Evolutionary conservation across 2,797 vertebrate species (phyloP).

Genomic region (Lophius americanus): DNA sequence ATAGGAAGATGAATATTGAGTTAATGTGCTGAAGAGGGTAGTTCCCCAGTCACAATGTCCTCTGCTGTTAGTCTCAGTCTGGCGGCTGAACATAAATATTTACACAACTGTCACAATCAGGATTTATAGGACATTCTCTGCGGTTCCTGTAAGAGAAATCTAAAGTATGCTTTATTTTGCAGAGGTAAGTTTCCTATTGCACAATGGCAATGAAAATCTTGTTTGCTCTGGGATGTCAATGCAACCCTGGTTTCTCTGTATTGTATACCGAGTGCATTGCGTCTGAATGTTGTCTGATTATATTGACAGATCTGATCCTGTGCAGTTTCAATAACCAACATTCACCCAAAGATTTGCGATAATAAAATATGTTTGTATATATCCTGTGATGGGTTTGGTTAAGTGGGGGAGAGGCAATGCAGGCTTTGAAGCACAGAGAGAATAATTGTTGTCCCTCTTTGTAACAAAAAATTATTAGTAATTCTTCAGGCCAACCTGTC

Average conservation of each 20-base stretch:
- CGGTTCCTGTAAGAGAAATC: conserved; percentile 64
- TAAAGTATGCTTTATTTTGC: conserved; percentile 55
- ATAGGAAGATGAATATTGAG: conserved; percentile 77
- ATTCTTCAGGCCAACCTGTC: conserved; percentile 50
- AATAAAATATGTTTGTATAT: conserved; percentile 69
- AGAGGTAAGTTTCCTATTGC: conserved; percentile 52
- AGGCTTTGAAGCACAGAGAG: conserved; percentile 67
- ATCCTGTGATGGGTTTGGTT: conserved; percentile 50
- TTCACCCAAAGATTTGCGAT: conserved; percentile 59
- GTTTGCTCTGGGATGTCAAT: conserved; percentile 60
- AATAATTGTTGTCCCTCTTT: conserved; percentile 71
- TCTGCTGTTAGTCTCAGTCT: conserved; percentile 73
- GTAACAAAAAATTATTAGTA: conserved; percentile 66
- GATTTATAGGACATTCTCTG: conserved; percentile 72
- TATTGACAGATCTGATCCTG: conserved; percentile 71
- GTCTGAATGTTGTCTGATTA: conserved; percentile 76
- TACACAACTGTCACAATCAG: conserved; percentile 72
- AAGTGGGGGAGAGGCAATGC: conserved; percentile 53
- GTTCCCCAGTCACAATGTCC: conserved; percentile 69
- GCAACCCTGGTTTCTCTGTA: conserved; percentile 50
- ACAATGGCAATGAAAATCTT: conserved; percentile 51
- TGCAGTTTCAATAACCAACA: conserved; percentile 72
- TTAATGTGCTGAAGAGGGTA: conserved; percentile 63
- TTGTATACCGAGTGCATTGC: conserved; percentile 52
- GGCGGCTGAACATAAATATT: conserved; percentile 80